Evolutionary conservation across 2,113 vertebrate species (phyloP), one percentile per base, ranked within the genome.

Genomic region (Pseudopipra pipra): DNA sequence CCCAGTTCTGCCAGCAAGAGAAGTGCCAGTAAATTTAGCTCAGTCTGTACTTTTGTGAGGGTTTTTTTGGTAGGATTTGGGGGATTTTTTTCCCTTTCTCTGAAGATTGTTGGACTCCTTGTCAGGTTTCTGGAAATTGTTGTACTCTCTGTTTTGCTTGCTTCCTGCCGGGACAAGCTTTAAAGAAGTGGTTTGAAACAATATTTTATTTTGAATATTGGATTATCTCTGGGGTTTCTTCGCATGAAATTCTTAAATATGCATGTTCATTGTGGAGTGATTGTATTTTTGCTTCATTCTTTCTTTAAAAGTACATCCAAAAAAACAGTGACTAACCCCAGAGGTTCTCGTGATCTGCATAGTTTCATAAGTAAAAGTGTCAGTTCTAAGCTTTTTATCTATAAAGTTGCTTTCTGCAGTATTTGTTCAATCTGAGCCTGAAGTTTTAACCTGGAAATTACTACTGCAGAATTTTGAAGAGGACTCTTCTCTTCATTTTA

Each of bases 91-190:
- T 2, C 13, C 4, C 5, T 12, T 33, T 14, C 31, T 44, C 35
- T 70, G 21, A 79, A 85, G 54, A 65, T 33, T 52, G 33, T 71
- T 83, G 27, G 68, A 55, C 52, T 90, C 41, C 33, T 94, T 62
- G 27, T 43, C 4, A 10, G 30, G 59, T 75, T 90, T 73, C 51
- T 90, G 96, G 90, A 97, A 93, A 90, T 87, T 14, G 17, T 83
- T 92, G 11, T 24, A 56, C 80, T 93, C 71, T 94, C 62, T 94
- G 88, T 97, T 96, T 95, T 97, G 94, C 92, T 95, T 93, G 37
- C 93, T 97, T 96, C 84, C 93, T 96, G 82, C 46, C 16, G 7
- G 75, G 62, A 25, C 44, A 92, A 92, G 56, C 84, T 96, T 91
- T 89, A 92, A 96, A 80, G 47, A 89, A 79, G 8, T 58, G 14